Evolutionary conservation across 1,140 invertebrate genomes (phyloP).

Genomic region (Alviniconcha marisindica): DNA sequence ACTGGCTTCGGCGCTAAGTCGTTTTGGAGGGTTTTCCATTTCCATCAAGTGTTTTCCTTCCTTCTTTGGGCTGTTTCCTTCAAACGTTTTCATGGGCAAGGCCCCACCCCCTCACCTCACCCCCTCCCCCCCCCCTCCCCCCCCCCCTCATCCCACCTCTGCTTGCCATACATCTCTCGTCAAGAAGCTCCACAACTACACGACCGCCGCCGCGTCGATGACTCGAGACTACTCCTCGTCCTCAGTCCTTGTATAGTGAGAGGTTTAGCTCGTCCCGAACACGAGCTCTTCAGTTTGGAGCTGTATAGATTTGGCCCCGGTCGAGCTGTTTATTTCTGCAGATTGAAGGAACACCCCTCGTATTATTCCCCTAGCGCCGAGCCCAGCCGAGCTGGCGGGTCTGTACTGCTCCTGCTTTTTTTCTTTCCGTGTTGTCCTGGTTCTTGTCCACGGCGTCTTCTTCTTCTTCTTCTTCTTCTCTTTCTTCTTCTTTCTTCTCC

Average conservation of each 20-base stretch:
- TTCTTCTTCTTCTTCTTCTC: background rate
- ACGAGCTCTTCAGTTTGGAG: slow-evolving; percentile 18
- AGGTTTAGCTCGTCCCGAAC: background rate
- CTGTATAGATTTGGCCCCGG: slow-evolving; percentile 13
- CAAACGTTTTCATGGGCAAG: background rate
- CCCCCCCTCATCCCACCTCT: background rate
- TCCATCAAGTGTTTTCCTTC: slow-evolving; percentile 37
- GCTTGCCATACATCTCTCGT: too few relatives aligned
- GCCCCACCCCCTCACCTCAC: background rate
- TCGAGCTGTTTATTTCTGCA: slow-evolving; percentile 29
- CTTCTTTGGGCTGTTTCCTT: background rate
- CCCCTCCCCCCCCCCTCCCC: background rate
- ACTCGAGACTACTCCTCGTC: too few relatives aligned
- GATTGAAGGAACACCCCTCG: slow-evolving; percentile 14
- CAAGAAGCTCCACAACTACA: too few relatives aligned
- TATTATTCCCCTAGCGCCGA: too few relatives aligned
- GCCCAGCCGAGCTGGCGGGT: background rate
- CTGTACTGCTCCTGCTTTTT: background rate
- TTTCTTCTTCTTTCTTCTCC: background rate
- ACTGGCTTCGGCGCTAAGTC: slow-evolving; percentile 24
- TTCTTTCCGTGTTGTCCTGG: background rate
- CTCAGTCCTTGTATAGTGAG: too few relatives aligned
- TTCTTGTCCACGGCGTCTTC: too few relatives aligned
- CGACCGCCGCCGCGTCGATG: too few relatives aligned
- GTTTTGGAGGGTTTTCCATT: slow-evolving; percentile 40